Conservation (phyloP, 2,888 invertebrate genomes). For the Gastracanthus pulcherrimus region DNA sequence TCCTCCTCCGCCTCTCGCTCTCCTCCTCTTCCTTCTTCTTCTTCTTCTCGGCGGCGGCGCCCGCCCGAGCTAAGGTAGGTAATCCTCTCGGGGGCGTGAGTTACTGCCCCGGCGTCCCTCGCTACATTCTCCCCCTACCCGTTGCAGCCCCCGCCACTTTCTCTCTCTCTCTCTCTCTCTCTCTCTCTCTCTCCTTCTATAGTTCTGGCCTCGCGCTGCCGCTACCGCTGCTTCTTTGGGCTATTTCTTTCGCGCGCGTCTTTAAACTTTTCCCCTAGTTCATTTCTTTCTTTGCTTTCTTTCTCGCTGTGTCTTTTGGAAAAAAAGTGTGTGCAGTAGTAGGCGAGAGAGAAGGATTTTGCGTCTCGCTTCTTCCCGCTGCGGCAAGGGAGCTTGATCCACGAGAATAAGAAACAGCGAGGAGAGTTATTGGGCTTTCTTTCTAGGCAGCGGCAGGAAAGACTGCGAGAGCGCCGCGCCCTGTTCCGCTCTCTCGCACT, state of each 20-base stretch:
- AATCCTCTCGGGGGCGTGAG: conserved; percentile 78
- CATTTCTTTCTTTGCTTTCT: conserved; percentile 46
- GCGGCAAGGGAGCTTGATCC: conserved; percentile 39
- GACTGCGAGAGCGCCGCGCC: conserved; percentile 2
- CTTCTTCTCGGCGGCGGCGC: conserved; percentile 19
- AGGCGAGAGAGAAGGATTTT: conserved; percentile 53
- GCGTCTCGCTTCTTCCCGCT: conserved; percentile 31
- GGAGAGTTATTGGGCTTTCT: conserved; percentile 51
- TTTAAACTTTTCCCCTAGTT: conserved; percentile 60
- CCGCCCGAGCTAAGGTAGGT: conserved; percentile 70
- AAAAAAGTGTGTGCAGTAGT: conserved; percentile 17
- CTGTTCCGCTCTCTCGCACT: conserved; percentile 9
- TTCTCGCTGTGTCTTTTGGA: conserved; percentile 44
- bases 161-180: conserved; percentile 59
- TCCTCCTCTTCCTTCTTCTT: conserved; percentile 43
- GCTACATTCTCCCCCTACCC: conserved; percentile 60
- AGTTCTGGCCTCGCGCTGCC: conserved; percentile 50
- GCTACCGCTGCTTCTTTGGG: conserved; percentile 48
- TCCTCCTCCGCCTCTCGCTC: conserved; percentile 42
- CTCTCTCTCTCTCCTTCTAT: conserved; percentile 51
- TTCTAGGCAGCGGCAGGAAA: conserved; percentile 6
- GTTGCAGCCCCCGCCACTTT: conserved; percentile 57
- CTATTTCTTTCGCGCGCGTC: conserved; percentile 58
- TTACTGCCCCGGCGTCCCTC: conserved; percentile 69
- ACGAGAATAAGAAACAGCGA: conserved; percentile 53